phyloP scores from a whole-genome alignment of 2,888 invertebrate genomes.

The Andrena dorsata region DNA sequence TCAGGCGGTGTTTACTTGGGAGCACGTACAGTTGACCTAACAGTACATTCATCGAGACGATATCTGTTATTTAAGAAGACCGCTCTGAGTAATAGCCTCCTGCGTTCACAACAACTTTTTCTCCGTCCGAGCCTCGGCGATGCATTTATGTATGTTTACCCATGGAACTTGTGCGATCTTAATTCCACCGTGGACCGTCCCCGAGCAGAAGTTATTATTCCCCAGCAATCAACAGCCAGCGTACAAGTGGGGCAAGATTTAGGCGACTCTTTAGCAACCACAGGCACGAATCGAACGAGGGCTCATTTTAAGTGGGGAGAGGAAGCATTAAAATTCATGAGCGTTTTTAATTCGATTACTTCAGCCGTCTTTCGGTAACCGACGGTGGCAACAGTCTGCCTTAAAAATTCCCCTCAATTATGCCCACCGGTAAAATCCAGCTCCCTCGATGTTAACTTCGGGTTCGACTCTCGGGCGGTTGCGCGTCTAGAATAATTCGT shows the following conservation, averaged over 20 bases:
- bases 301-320: constrained; percentile 20
- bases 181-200: too few relatives aligned
- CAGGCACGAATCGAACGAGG: constrained; percentile 23
- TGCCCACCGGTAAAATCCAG: constrained; percentile 36
- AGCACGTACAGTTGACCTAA: background rate
- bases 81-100: too few relatives aligned
- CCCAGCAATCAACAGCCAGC: background rate
- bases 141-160: too few relatives aligned
- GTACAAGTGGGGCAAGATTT: constrained; percentile 21
- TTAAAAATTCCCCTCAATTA: constrained; percentile 59
- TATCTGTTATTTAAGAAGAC: background rate
- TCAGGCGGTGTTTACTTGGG: background rate
- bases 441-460: constrained; percentile 38
- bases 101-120: too few relatives aligned
- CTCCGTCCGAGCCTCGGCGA: too few relatives aligned
- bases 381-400: constrained; percentile 22
- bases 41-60: background rate
- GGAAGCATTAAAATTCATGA: constrained; percentile 63
- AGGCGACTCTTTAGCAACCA: background rate
- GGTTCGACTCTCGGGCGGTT: background rate
- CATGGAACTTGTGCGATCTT: too few relatives aligned
- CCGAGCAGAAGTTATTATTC: too few relatives aligned
- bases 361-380: constrained; percentile 35
- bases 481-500: constrained; percentile 40
- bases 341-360: constrained; percentile 61